Conservation (phyloP, 2,113 vertebrate genomes). For the Propithecus coquereli region DNA sequence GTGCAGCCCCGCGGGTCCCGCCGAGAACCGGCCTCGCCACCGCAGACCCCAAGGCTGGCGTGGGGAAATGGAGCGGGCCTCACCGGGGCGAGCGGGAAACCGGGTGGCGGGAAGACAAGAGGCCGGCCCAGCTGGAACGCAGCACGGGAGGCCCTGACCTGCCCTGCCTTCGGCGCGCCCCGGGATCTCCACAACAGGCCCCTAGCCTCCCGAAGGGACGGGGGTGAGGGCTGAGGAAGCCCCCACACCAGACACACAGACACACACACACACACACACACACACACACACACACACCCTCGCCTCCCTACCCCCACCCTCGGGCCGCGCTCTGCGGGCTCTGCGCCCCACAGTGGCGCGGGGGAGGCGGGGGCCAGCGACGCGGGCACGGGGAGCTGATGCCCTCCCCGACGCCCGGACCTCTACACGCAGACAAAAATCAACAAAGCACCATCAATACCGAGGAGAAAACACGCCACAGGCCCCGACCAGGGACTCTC, state of each 20-base stretch:
- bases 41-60: neutral
- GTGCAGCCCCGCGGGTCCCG: too few species aligned
- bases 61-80: neutral
- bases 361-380: neutral
- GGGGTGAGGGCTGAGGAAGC: neutral
- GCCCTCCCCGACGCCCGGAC: constrained; percentile 15
- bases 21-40: neutral
- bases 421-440: neutral
- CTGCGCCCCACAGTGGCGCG: neutral
- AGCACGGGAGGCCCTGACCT: neutral
- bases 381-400: neutral
- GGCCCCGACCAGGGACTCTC: constrained; percentile 1
- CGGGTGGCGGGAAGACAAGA: constrained; percentile 1
- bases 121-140: neutral
- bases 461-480: neutral
- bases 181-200: neutral
- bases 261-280: neutral
- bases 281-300: neutral
- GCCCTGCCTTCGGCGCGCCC: neutral
- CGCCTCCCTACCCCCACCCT: neutral
- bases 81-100: neutral
- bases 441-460: constrained; percentile 54
- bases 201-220: neutral
- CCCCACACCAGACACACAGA: neutral
- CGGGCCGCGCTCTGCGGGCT: neutral